Evolutionary conservation across 1,140 invertebrate genomes (phyloP).

Genomic region (Phymorhynchus buccinoides): DNA sequence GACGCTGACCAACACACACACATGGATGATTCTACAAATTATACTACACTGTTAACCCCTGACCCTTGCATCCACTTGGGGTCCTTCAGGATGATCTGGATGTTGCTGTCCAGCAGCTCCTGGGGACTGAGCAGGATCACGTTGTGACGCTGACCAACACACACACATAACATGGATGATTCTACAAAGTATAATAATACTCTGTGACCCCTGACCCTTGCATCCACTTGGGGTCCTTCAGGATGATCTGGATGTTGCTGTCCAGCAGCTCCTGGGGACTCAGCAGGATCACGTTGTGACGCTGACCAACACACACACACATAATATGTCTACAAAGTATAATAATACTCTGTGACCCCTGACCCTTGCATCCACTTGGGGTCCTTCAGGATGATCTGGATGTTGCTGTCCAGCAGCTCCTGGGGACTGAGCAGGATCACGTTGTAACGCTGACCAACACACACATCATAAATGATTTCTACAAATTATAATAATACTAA

Average conservation of each 20-base stretch:
- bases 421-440: conserved; percentile 95
- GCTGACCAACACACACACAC: conserved; percentile 79
- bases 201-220: too few species aligned
- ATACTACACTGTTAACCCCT: too few species aligned
- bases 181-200: too few species aligned
- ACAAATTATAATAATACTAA: too few species aligned
- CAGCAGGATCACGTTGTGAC: conserved; percentile 95
- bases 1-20: conserved; percentile 82
- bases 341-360: too few species aligned
- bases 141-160: conserved; percentile 93
- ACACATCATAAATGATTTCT: background rate
- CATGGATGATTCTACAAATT: too few species aligned
- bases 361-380: conserved; percentile 99
- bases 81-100: conserved; percentile 97
- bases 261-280: conserved; percentile 97
- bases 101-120: conserved; percentile 95
- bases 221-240: conserved; percentile 98
- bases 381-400: conserved; percentile 97
- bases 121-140: conserved; percentile 95
- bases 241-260: conserved; percentile 96
- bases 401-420: conserved; percentile 95
- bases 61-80: conserved; percentile 99
- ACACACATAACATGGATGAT: conserved; percentile 4
- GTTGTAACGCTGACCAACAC: conserved; percentile 90
- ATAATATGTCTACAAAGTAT: too few species aligned